Percentiles rank a stretch among this genome's conserved stretches.
Evolutionary conservation across 2,113 vertebrate genomes (phyloP).

Genomic region (Cranoglanis bouderius): DNA sequence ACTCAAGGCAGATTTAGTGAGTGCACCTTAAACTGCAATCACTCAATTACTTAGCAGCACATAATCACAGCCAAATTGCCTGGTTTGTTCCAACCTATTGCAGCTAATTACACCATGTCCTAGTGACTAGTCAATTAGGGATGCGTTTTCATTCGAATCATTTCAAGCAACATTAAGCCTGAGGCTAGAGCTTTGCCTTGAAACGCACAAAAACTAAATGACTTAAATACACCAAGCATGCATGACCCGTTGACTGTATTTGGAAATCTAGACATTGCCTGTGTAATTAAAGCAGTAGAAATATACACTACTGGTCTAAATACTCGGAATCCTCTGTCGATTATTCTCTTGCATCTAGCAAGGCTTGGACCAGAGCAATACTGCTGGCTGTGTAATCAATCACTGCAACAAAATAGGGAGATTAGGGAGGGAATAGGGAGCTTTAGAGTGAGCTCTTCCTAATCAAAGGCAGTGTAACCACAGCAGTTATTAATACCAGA

Average conservation of each 20-base stretch:
- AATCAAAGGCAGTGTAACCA: constrained; percentile 71
- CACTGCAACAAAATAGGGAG: constrained; percentile 77
- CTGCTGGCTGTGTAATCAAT: constrained; percentile 76
- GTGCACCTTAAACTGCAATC: constrained; percentile 48
- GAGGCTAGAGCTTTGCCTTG: background rate
- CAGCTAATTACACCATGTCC: constrained; percentile 47
- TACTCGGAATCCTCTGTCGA: constrained; percentile 12
- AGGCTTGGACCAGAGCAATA: constrained; percentile 68
- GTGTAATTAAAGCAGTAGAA: constrained; percentile 19
- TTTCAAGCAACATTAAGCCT: constrained; percentile 29
- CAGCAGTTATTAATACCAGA: constrained; percentile 71
- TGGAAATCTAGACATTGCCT: background rate
- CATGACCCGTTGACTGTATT: background rate
- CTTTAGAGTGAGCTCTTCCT: constrained; percentile 69
- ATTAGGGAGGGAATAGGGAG: constrained; percentile 65
- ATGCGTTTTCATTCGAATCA: constrained; percentile 29
- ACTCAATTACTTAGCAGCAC: constrained; percentile 52
- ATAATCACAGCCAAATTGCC: constrained; percentile 52
- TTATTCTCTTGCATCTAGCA: constrained; percentile 66
- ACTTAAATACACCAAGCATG: constrained; percentile 48
- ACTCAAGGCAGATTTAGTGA: constrained; percentile 46
- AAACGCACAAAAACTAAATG: background rate
- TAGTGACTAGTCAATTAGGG: constrained; percentile 45
- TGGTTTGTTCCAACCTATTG: constrained; percentile 46
- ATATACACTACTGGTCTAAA: background rate